These are phyloP conservation scores for Brachirus orientalis DNA, from an alignment of 2,113 vertebrate genomes.

Conservation along the genomic window DNA sequence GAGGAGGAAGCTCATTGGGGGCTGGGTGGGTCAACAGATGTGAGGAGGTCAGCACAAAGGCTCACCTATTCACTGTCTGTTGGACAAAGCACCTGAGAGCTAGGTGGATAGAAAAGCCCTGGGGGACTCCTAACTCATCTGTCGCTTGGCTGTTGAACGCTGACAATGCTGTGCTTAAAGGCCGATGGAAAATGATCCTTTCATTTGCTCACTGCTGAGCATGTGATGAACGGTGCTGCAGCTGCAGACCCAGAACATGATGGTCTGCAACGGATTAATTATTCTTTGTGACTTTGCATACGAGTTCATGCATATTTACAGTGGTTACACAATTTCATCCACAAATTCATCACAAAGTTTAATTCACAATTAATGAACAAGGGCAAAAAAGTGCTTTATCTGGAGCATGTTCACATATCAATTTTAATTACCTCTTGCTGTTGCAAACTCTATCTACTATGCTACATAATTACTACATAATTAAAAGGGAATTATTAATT, in stretches of 20 bases:
- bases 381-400: too few species aligned
- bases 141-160: slow-evolving; percentile 80
- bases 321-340: neutral
- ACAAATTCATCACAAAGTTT: neutral
- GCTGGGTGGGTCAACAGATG: slow-evolving; percentile 80
- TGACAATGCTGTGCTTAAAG: slow-evolving; percentile 82
- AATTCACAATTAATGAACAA: too few species aligned
- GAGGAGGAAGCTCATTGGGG: slow-evolving; percentile 71
- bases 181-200: slow-evolving; percentile 80
- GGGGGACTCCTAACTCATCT: slow-evolving; percentile 80
- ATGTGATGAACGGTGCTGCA: slow-evolving; percentile 63
- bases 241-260: slow-evolving; percentile 33
- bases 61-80: slow-evolving; percentile 84
- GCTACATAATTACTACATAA: too few species aligned
- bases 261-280: neutral
- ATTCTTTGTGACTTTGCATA: neutral
- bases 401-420: too few species aligned
- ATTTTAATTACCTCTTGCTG: too few species aligned
- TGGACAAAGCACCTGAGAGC: slow-evolving; percentile 78
- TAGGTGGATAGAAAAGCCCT: slow-evolving; percentile 73
- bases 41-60: slow-evolving; percentile 82
- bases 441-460: too few species aligned
- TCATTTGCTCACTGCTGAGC: slow-evolving; percentile 67
- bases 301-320: neutral
- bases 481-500: too few species aligned